These are phyloP conservation scores for Gymnarchus niloticus DNA, from an alignment of 2,113 vertebrate species.

Conservation along the genomic window DNA sequence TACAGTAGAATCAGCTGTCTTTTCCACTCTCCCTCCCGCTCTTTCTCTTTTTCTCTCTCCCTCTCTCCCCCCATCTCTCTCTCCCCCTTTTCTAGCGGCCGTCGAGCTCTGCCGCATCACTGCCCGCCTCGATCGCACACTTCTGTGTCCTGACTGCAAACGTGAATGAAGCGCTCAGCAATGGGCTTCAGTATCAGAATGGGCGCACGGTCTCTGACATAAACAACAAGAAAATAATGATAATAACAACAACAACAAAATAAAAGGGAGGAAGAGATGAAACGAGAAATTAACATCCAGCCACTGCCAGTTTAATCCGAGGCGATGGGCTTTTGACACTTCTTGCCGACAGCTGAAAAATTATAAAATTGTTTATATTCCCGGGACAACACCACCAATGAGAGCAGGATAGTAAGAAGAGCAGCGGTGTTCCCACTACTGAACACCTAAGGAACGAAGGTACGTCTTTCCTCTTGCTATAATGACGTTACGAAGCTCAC, in stretches of 20 bases:
- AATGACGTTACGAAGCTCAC: neutral
- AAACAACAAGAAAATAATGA: neutral
- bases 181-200: conserved; percentile 50
- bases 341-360: neutral
- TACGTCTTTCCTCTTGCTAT: neutral
- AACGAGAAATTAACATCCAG: neutral
- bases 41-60: conserved; percentile 25
- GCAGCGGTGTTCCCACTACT: neutral
- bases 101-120: conserved; percentile 37
- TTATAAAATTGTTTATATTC: neutral
- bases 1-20: neutral
- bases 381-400: conserved; percentile 15
- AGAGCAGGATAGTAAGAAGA: conserved; percentile 6
- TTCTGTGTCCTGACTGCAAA: conserved; percentile 20
- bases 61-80: conserved; percentile 18
- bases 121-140: conserved; percentile 34
- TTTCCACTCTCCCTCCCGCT: conserved; percentile 19
- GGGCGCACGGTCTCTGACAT: conserved; percentile 29
- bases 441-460: conserved; percentile 12
- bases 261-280: neutral
- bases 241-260: too few species aligned
- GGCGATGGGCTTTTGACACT: conserved; percentile 2
- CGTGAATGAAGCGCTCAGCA: conserved; percentile 41
- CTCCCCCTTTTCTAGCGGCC: conserved; percentile 31
- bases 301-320: neutral